Base-by-base conservation (phyloP, 2,888 invertebrate species). In the Drosophila prostipennis region DNA sequence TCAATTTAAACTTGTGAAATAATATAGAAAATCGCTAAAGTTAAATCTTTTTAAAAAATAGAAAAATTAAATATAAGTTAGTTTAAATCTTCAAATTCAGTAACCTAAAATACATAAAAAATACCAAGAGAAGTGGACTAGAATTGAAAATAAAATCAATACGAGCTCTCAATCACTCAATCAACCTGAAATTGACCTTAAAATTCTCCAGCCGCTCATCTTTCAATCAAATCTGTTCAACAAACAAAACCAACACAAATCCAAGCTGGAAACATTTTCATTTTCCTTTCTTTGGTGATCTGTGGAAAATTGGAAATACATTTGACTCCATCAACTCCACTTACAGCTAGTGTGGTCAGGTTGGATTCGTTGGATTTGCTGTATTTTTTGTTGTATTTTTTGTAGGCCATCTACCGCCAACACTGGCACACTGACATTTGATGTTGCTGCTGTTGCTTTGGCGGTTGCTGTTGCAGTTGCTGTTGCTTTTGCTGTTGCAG, bases 381-480 rank as follows among this genome's bases (percentile, higher is more conserved):
- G 11, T 14, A 11, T 40, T 29, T 40, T 51, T 70, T n/a, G 76
- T 67, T 71, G 80, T 36, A 42, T 34, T 61, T 34, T 63, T 80
- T 80, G 80, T 77, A 83, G 80, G 80, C 83, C 76, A 82, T 58
- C 58, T 14, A 73, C 42, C 60, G 60, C 63, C 53, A 53, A 39
- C 65, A 72, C 69, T 79, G 80, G 60, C 80, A 82, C 64, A 78
- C 72, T 77, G 80, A 82, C 82, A 80, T 52, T 71, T 74, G 82
- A 80, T 57, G 82, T 51, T 55, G 63, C 37, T 63, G 67, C 34
- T 45, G n/a, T n/a, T n/a, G n/a, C n/a, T n/a, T n/a, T n/a, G n/a
- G n/a, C n/a, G n/a, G n/a, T n/a, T n/a, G 52, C 29, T 61, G 19
- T 2, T 19, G 19, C 2, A 2, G 19, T 2, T 37, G 45, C 29